phyloP scores from a whole-genome alignment of 2,113 vertebrate species.

The Oncorhynchus keta region DNA sequence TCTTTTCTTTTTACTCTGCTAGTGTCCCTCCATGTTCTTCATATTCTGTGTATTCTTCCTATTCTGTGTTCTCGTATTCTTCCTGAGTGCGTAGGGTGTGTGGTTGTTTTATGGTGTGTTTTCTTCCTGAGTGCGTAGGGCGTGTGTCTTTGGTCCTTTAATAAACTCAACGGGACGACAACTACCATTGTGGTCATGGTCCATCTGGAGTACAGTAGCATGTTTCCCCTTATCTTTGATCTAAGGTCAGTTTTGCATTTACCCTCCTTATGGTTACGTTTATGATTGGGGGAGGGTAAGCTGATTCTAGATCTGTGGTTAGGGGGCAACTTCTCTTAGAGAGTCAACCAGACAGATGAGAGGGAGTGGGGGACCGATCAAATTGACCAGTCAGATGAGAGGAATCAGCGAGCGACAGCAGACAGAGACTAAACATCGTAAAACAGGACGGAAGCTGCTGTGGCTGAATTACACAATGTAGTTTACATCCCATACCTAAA shows the following conservation, averaged over 20 bases:
- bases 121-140: too few species aligned
- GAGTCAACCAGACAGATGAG: constrained; percentile 24
- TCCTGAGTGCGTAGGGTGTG: too few species aligned
- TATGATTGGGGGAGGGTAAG: neutral
- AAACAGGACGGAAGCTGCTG: constrained; percentile 73
- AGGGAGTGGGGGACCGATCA: constrained; percentile 50
- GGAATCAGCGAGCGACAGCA: constrained; percentile 34
- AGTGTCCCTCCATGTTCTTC: too few species aligned
- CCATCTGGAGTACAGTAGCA: neutral
- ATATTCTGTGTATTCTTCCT: neutral
- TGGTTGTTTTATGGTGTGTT: too few species aligned
- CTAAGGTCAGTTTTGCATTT: neutral
- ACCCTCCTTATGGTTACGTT: neutral
- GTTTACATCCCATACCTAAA: constrained; percentile 72
- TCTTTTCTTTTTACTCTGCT: neutral
- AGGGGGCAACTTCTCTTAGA: constrained; percentile 38
- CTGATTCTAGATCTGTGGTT: constrained; percentile 50
- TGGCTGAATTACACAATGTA: constrained; percentile 60
- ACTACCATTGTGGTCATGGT: neutral
- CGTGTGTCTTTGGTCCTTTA: neutral
- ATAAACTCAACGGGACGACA: neutral
- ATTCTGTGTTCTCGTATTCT: too few species aligned
- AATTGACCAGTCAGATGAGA: constrained; percentile 57
- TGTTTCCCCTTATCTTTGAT: neutral
- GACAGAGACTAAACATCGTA: constrained; percentile 75